Base-by-base conservation (phyloP, 2,888 invertebrate genomes). In the Agelastica alni region DNA sequence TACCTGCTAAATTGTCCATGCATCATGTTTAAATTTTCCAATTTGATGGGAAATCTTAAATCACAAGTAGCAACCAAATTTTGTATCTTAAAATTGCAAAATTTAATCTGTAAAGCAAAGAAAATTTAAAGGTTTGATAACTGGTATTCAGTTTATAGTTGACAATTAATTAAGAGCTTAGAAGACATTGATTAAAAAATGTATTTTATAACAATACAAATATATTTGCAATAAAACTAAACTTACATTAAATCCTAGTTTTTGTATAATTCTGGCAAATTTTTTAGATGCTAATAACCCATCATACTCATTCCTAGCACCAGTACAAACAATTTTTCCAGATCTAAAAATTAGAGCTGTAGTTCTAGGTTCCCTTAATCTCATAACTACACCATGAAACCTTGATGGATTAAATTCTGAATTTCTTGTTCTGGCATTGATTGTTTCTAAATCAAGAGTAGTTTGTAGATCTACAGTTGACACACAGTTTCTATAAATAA, bases 361-460 rank as follows among this genome's bases (percentile, higher is more conserved):
- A 4, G 87, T 86, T 64, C 88, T 81, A 0, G 92, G 92, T 59
- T 88, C 88, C 45, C 89, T 78, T 72, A 92, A 87, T 70, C 89
- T 83, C 91, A 92, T 91, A 0, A 92, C 85, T 10, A 92, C 85
- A 7, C 91, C 92, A 68, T 89, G 87, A 71, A 92, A 92, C 62
- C 91, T 80, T 4, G 86, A 83, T 5, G 92, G 92, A 69, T 89
- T 90, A 66, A 91, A 92, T 75, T 92, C 92, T 0, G 91, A 89
- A 75, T 88, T 91, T 60, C 92, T 80, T 2, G 91, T 91, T 45
- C 88, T 83, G 57, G 86, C 86, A 71, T 91, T 91, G 51, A 92
- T 89, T 54, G 84, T 83, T 66, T 86, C 81, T 26, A 92, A 77
- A 69, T 89, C 84, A 51, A 92, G 75, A 70, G 85, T 84, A 71